phyloP scores from a whole-genome alignment of 2,113 vertebrate genomes.

The Cyphomyrus plagiostoma region DNA sequence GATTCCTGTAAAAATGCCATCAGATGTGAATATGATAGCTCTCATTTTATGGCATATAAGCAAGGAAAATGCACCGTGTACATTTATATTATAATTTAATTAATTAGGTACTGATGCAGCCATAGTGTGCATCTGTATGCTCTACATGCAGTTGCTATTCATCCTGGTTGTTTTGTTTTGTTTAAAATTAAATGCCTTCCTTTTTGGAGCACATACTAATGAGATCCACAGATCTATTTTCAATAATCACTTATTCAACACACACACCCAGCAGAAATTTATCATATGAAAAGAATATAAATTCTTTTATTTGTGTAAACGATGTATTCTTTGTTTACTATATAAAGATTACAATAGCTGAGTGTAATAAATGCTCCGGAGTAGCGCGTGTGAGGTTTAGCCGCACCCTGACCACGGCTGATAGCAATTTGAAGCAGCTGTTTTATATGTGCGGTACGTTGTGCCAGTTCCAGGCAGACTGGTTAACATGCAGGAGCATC shows the following conservation, averaged over 20 bases:
- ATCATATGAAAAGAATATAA: not conserved
- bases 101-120: not conserved
- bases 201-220: not conserved
- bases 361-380: not conserved
- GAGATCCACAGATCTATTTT: not conserved
- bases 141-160: not conserved
- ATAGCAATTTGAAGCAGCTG: constrained; percentile 4
- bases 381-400: not conserved
- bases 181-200: not conserved
- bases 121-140: not conserved
- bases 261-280: not conserved
- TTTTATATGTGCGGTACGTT: not conserved
- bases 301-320: not conserved
- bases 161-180: not conserved
- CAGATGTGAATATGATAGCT: constrained; percentile 34
- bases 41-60: constrained; percentile 12
- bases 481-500: not conserved
- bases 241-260: not conserved
- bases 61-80: not conserved
- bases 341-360: not conserved
- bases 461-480: not conserved
- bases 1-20: constrained; percentile 34
- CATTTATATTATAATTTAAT: constrained; percentile 6
- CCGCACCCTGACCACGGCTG: not conserved
- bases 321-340: not conserved